phyloP scores from a whole-genome alignment of 2,888 invertebrate genomes.

The Suillia variegata region DNA sequence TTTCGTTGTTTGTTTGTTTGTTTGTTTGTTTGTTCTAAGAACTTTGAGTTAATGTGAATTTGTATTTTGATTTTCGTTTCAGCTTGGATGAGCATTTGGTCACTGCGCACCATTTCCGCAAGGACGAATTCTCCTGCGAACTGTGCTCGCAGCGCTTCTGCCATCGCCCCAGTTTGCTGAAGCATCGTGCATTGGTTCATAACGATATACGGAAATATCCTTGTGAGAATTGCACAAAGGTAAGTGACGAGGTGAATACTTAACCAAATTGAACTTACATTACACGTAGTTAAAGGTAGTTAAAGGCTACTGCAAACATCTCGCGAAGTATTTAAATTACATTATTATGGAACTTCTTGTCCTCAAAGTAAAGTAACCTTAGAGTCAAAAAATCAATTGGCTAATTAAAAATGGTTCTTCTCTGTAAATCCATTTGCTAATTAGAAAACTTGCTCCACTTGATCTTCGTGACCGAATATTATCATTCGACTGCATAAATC shows the following conservation, averaged over 20 bases:
- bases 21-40: neutral
- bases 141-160: constrained; percentile 83
- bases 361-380: neutral
- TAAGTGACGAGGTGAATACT: constrained; percentile 58
- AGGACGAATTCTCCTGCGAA: constrained; percentile 81
- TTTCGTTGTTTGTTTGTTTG: constrained; percentile 8
- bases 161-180: constrained; percentile 78
- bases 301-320: neutral
- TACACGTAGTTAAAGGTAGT: neutral
- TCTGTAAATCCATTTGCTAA: too few relatives aligned
- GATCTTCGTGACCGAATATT: too few relatives aligned
- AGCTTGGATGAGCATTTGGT: constrained; percentile 86
- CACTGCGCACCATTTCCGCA: constrained; percentile 76
- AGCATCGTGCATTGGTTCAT: constrained; percentile 82
- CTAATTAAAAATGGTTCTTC: too few relatives aligned
- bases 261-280: neutral
- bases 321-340: neutral
- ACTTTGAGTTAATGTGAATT: too few relatives aligned
- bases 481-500: too few relatives aligned
- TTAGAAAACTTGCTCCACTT: too few relatives aligned
- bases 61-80: constrained; percentile 59
- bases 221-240: constrained; percentile 91
- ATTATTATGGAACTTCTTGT: neutral
- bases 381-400: too few relatives aligned
- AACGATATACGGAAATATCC: constrained; percentile 85